phyloP scores from a whole-genome alignment of 2,797 vertebrate species.

The Podarcis lilfordi region DNA sequence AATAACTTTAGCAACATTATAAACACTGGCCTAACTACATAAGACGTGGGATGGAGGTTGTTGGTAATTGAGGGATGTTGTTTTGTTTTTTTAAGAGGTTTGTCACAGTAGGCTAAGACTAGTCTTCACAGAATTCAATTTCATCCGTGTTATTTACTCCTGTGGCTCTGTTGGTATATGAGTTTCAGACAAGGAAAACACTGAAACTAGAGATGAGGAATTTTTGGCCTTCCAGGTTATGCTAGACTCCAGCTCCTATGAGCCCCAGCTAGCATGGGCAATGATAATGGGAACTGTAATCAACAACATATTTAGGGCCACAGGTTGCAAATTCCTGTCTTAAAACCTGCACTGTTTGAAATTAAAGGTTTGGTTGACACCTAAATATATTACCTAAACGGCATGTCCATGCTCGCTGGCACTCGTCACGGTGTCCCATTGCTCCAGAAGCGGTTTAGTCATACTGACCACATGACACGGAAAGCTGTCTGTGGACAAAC shows the following conservation, averaged over 20 bases:
- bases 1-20: neutral
- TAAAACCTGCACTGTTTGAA: neutral
- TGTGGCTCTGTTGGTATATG: neutral
- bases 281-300: too few relatives aligned
- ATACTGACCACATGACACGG: too few relatives aligned
- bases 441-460: too few relatives aligned
- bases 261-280: too few relatives aligned
- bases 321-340: neutral
- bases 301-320: neutral
- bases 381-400: neutral
- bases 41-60: neutral
- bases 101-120: neutral
- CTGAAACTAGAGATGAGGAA: neutral
- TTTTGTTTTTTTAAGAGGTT: neutral
- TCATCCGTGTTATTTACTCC: neutral
- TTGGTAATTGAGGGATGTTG: neutral
- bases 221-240: too few relatives aligned
- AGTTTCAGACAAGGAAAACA: neutral
- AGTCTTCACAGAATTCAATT: neutral
- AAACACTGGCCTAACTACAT: neutral
- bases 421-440: too few relatives aligned
- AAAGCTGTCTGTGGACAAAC: too few relatives aligned
- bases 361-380: neutral
- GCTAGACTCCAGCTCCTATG: too few relatives aligned
- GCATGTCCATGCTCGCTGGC: too few relatives aligned